Percentiles rank a stretch among this genome's conserved stretches.
These are phyloP conservation scores for Catocala fraxini DNA, from an alignment of 2,888 invertebrate species.

Conservation along the genomic window DNA sequence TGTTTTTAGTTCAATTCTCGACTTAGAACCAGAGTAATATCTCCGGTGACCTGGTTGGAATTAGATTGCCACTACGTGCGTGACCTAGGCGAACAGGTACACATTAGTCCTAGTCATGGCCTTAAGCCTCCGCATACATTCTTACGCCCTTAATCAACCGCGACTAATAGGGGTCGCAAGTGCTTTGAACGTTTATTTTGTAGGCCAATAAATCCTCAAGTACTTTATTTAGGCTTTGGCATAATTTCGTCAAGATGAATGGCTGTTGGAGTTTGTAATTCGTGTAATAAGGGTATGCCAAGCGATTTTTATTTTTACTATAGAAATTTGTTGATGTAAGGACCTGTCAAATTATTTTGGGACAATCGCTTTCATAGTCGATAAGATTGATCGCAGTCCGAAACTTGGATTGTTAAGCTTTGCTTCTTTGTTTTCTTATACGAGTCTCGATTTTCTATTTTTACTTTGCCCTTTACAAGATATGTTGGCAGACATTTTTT, in stretches of 20 bases:
- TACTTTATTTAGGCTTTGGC: conserved; percentile 20
- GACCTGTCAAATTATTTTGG: no score
- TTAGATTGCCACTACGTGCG: conserved; percentile 20
- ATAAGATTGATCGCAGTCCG: no score
- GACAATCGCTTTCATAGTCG: no score
- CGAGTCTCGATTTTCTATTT: no score
- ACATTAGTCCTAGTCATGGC: conserved; percentile 12
- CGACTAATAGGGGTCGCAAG: conserved; percentile 14
- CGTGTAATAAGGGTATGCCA: not conserved
- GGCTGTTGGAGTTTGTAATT: conserved; percentile 6
- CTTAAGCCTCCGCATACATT: not conserved
- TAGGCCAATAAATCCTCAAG: conserved; percentile 16
- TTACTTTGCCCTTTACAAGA: no score
- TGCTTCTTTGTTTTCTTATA: no score
- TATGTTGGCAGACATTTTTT: no score
- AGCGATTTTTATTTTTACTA: not conserved
- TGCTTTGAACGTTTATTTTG: conserved; percentile 16
- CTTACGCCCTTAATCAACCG: conserved; percentile 13
- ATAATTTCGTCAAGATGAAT: conserved; percentile 34
- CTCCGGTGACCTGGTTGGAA: not conserved
- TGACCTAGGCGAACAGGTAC: conserved; percentile 24
- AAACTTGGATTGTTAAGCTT: no score
- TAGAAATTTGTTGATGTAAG: no score
- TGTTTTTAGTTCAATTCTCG: no score
- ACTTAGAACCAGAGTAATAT: not conserved